Evolutionary conservation across 2,113 vertebrate species (phyloP).

Genomic region (Ammodytes dubius): DNA sequence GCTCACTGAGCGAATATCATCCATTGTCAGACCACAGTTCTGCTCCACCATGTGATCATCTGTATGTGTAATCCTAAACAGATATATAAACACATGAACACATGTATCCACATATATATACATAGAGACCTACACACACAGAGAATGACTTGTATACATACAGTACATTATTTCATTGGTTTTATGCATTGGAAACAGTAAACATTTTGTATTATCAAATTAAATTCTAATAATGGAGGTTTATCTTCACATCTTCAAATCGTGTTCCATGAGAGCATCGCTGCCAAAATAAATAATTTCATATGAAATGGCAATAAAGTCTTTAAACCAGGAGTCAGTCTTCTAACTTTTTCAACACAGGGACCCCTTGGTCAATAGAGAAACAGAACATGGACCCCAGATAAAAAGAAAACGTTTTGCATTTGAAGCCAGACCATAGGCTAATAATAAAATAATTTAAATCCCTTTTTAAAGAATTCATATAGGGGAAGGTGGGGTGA

Average conservation of each 20-base stretch:
- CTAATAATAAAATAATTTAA: too few relatives aligned
- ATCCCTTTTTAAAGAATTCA: too few relatives aligned
- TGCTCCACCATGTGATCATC: constrained; percentile 73
- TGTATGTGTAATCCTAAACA: constrained; percentile 73
- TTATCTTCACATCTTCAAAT: not conserved
- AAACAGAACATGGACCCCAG: too few relatives aligned
- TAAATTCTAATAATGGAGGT: not conserved
- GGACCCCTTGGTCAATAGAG: not conserved
- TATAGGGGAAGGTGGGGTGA: too few relatives aligned
- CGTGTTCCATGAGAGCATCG: not conserved
- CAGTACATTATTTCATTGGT: not conserved
- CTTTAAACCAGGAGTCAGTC: not conserved
- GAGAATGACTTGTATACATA: not conserved
- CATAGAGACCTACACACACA: not conserved
- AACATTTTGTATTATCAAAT: not conserved
- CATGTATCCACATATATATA: not conserved
- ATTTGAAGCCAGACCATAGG: too few relatives aligned
- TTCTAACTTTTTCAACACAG: not conserved
- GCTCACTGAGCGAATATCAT: constrained; percentile 59
- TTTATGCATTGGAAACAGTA: not conserved
- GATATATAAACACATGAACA: constrained; percentile 5
- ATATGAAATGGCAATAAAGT: not conserved
- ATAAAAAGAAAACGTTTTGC: too few relatives aligned
- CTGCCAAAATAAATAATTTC: not conserved
- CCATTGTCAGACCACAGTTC: constrained; percentile 59